phyloP scores from a whole-genome alignment of 2,888 invertebrate species.

The Mesorhabditis spiculigera region DNA sequence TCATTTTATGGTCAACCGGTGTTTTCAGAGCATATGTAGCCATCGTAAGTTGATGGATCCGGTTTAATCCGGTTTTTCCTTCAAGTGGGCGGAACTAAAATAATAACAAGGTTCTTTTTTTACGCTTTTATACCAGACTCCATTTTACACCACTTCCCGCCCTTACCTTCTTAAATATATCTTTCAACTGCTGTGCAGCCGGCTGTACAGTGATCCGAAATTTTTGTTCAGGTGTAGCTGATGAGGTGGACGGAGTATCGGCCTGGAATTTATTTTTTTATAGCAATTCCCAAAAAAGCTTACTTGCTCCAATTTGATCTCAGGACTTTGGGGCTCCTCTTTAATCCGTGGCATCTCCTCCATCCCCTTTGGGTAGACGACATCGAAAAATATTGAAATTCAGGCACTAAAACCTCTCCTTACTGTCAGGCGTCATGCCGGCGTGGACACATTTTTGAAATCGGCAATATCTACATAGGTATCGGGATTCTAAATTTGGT shows the following conservation, averaged over 20 bases:
- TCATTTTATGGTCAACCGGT: neutral
- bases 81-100: neutral
- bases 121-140: neutral
- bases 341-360: neutral
- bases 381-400: neutral
- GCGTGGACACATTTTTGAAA: slow-evolving; percentile 1
- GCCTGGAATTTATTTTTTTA: too few species aligned
- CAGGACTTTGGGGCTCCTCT: neutral
- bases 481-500: neutral
- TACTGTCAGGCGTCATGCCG: neutral
- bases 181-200: neutral
- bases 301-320: neutral
- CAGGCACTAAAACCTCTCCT: neutral
- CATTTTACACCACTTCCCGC: neutral
- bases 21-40: neutral
- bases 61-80: neutral
- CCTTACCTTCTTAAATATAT: neutral
- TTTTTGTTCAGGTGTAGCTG: neutral
- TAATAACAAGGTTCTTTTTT: neutral
- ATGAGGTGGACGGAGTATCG: neutral
- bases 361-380: neutral
- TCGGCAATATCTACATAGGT: neutral
- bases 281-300: too few species aligned
- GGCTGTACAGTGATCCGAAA: neutral
- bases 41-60: neutral